Evolutionary conservation across 2,113 vertebrate genomes (phyloP), one percentile per base, ranked within the genome.

Genomic region (Osmerus mordax): DNA sequence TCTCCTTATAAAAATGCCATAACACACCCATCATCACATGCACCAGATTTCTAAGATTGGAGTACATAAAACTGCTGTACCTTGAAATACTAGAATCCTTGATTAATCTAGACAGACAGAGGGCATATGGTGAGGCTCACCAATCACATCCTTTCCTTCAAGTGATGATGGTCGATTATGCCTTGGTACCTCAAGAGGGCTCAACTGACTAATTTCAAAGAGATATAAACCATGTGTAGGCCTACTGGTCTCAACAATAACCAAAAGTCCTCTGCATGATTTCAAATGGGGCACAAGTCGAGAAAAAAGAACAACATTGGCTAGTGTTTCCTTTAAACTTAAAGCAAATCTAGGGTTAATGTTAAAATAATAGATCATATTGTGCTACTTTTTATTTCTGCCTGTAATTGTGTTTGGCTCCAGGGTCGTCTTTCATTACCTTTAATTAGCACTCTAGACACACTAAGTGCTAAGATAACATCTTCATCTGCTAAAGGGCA

Each of bases 371-470:
- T 64, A 6, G 81, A 81, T 84, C 86, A 78, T 70, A 66, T 70
- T 32, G 7, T 23, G 15, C 67, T 54, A 75, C 63, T 29, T 76
- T 83, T 73, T 76, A 25, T 69, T 75, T 72, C 80, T 74, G 72
- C 65, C 74, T 72, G 78, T 88, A 88, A 89, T 88, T 87, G 72
- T 77, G 19, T 81, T 79, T 53, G 64, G 25, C 77, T 78, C 76
- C 68, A 71, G 84, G 81, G 73, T 11, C 36, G 29, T 64, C 80
- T 81, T 82, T 88, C 83, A 83, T 84, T 84, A 47, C 84, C 23
- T 65, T 70, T 87, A 88, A 89, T 89, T 88, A 87, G 81, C 80
- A 79, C 76, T 83, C 72, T 78, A 86, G 87, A 86, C 82, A 85
- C 78, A 63, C 69, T 71, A 70, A 86, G 81, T 78, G 65, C 59